Conservation (phyloP, 2,113 vertebrate genomes). For the Probosciger aterrimus region DNA sequence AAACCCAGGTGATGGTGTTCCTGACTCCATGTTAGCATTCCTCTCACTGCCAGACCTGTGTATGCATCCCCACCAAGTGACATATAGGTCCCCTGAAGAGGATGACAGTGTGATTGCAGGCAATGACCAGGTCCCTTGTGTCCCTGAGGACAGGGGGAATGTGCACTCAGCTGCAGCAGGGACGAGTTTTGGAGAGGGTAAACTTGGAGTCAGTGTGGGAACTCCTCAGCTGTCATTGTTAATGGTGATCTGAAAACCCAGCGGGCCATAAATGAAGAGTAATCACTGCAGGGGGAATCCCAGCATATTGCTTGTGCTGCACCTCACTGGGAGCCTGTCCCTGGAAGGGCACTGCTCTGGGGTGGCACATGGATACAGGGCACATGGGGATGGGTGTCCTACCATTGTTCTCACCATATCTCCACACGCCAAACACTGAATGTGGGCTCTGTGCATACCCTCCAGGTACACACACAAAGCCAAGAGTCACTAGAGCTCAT, state of each 20-base stretch:
- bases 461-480: background rate
- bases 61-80: background rate
- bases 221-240: background rate
- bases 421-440: background rate
- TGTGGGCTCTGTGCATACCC: background rate
- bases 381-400: background rate
- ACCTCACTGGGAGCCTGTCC: background rate
- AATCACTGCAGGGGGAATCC: background rate
- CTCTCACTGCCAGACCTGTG: background rate
- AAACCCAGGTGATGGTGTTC: background rate
- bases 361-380: background rate
- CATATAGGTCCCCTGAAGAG: background rate
- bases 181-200: background rate
- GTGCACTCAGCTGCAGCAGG: background rate
- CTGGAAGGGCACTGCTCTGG: background rate
- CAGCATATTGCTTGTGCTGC: background rate
- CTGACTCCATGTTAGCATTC: accelerated
- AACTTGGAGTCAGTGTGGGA: background rate
- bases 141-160: background rate
- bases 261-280: background rate
- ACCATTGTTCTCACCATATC: accelerated
- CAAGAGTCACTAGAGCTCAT: background rate
- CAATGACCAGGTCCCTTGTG: background rate
- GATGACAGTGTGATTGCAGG: background rate
- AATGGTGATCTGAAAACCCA: background rate